Evolutionary conservation across 2,888 invertebrate species (phyloP), one percentile per base, ranked within the genome.

Genomic region (Scrobipalpa atriplicella): DNA sequence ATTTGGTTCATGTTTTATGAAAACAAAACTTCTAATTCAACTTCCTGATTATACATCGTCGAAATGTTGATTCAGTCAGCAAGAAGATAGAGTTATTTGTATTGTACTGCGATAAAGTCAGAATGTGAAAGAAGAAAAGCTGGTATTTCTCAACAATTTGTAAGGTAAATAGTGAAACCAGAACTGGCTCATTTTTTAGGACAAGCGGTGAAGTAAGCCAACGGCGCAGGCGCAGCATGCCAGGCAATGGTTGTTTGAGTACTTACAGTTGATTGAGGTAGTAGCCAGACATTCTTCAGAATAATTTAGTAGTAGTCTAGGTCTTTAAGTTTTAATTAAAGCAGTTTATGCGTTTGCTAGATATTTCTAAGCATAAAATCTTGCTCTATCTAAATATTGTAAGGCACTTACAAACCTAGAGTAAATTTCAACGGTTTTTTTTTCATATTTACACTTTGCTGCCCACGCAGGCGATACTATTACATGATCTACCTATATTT

Each of bases 151-250:
- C 70, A 68, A 74, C 71, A 75, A 70, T 72, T n/a, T 58, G 68
- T 71, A 73, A 71, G 67, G 73, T 71, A 76, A 74, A 75, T 64
- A 75, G 47, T 51, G 54, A 60, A 64, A 71, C 71, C 19, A 19
- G 54, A 74, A 74, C 71, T 72, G 69, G 72, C 69, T 72, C 68
- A 70, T 67, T 75, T 75, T n/a, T 74, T 72, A 70, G 70, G 70
- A 70, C 66, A 68, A 68, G 66, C 64, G 70, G 70, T 73, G 73
- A 66, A 67, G 73, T 70, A 70, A 73, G 47, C 2, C 69, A 64
- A 39, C 29, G 29, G 29, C 52, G 5, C 21, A n/a, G 21, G 54
- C 21, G 21, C 54, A 11, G 16, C 16, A 11, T 54, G 18, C 18
- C 19, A 19, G 52, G 43, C 13, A n/a, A 43, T 43, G 47, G n/a